These are phyloP conservation scores for Bovichtus variegatus DNA, from an alignment of 2,797 vertebrate species.

Conservation along the genomic window DNA sequence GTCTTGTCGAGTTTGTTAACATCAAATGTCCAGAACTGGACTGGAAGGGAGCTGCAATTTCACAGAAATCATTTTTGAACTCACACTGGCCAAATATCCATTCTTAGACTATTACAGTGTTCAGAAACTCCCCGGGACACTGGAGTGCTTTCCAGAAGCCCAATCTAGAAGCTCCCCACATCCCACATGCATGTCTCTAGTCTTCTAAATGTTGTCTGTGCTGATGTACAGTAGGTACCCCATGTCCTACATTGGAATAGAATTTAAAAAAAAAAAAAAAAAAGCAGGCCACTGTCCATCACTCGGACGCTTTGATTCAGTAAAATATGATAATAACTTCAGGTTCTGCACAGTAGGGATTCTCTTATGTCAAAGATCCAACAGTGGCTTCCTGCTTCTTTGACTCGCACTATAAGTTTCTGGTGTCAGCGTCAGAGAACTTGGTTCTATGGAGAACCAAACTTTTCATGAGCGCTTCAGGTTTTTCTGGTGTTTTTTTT, in stretches of 20 bases:
- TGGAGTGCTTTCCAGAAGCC: conserved; percentile 25
- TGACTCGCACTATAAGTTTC: neutral
- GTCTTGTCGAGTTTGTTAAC: conserved; percentile 33
- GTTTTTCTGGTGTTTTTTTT: neutral
- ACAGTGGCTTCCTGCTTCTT: neutral
- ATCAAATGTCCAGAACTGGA: conserved; percentile 28
- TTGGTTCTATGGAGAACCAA: conserved; percentile 1
- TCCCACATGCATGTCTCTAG: conserved; percentile 1
- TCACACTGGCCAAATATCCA: conserved; percentile 40
- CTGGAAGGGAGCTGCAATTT: conserved; percentile 36
- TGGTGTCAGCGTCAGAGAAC: neutral
- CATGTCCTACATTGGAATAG: neutral
- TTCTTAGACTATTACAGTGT: conserved; percentile 31
- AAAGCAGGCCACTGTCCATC: neutral
- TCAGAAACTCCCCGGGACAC: conserved; percentile 33
- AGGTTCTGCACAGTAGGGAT: neutral
- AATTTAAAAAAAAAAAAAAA: no score
- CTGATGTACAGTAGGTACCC: neutral
- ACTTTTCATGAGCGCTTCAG: neutral
- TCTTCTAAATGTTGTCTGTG: conserved; percentile 15
- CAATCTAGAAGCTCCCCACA: conserved; percentile 1
- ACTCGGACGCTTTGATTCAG: neutral
- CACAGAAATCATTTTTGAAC: conserved; percentile 46
- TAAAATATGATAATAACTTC: neutral
- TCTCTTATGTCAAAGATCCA: conserved; percentile 14